Conservation (phyloP, 1,140 invertebrate genomes). For the Nylanderia fulva region DNA sequence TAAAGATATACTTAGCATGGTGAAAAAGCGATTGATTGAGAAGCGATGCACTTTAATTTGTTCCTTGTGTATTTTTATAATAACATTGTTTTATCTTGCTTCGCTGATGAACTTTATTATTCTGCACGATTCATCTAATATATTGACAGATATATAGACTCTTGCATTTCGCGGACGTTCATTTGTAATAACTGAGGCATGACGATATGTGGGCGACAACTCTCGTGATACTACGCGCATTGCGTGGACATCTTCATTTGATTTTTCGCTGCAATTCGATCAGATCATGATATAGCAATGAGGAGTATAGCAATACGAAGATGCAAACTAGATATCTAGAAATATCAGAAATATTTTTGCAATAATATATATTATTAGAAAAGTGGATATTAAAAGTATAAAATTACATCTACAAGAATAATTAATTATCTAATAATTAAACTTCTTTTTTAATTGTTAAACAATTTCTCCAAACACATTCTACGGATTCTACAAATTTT, state of each 20-base stretch:
- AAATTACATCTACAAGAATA: neutral
- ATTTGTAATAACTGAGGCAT: conserved; percentile 13
- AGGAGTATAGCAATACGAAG: neutral
- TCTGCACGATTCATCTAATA: conserved; percentile 21
- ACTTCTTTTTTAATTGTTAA: neutral
- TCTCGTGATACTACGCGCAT: neutral
- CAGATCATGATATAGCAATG: neutral
- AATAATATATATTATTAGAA: neutral
- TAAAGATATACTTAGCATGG: neutral
- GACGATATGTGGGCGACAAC: conserved; percentile 48
- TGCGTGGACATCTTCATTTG: conserved; percentile 28
- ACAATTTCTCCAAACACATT: neutral
- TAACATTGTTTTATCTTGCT: conserved; percentile 44
- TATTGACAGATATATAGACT: conserved; percentile 46
- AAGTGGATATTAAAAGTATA: neutral
- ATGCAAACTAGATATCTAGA: neutral
- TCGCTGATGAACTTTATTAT: conserved; percentile 63
- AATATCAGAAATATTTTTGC: neutral
- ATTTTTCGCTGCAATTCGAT: conserved; percentile 1
- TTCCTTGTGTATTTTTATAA: conserved; percentile 12
- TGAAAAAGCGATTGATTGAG: neutral
- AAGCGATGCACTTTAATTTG: conserved; percentile 16
- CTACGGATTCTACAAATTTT: neutral
- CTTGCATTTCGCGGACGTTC: conserved; percentile 35
- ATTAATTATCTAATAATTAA: neutral